These are phyloP conservation scores for Lithosia quadra DNA, from an alignment of 2,888 invertebrate species.

Conservation along the genomic window DNA sequence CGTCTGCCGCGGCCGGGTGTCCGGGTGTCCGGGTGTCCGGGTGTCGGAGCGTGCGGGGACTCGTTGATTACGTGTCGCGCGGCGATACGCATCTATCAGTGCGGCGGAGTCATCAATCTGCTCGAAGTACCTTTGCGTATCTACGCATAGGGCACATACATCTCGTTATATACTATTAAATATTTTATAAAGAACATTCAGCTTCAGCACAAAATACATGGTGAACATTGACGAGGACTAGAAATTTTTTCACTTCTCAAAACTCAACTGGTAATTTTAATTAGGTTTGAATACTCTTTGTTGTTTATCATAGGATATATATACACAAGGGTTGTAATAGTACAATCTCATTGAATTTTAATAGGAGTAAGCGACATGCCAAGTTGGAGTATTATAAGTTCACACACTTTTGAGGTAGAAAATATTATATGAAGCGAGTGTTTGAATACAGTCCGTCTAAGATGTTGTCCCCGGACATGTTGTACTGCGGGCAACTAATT, in stretches of 20 bases:
- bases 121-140: background rate
- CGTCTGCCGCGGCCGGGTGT: slow-evolving; percentile 26
- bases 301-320: too few relatives aligned
- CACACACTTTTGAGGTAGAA: background rate
- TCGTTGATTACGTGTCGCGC: slow-evolving; percentile 19
- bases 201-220: too few relatives aligned
- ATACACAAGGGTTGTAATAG: too few relatives aligned
- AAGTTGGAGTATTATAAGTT: too few relatives aligned
- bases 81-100: slow-evolving; percentile 16
- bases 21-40: background rate
- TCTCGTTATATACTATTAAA: background rate
- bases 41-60: background rate
- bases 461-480: slow-evolving; percentile 18
- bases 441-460: slow-evolving; percentile 30
- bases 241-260: too few relatives aligned
- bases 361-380: too few relatives aligned
- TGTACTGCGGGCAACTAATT: slow-evolving; percentile 24
- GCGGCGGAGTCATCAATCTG: slow-evolving; percentile 38
- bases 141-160: background rate
- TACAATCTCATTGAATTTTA: too few relatives aligned
- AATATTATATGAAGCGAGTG: slow-evolving; percentile 14
- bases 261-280: too few relatives aligned
- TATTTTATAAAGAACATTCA: too few relatives aligned
- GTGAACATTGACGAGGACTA: too few relatives aligned
- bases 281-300: too few relatives aligned